These are phyloP conservation scores for Tragelaphus imberbis DNA, from an alignment of 2,113 vertebrate genomes.

Conservation along the genomic window DNA sequence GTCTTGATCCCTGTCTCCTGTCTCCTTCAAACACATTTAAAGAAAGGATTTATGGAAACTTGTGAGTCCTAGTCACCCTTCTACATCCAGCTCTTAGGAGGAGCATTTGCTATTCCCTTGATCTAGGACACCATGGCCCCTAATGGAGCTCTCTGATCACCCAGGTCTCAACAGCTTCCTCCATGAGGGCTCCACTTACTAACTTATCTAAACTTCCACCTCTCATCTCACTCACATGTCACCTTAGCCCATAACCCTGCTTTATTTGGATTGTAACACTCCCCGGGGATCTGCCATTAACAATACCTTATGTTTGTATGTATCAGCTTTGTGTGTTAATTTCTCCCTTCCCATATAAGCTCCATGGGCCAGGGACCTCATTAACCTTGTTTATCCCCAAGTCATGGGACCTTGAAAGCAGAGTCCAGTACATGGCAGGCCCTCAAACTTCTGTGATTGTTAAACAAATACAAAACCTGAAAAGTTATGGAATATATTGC, in stretches of 20 bases:
- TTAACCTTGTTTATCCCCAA: neutral
- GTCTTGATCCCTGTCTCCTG: too few relatives aligned
- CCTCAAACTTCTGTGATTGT: neutral
- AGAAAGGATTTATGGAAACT: neutral
- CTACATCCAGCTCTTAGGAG: neutral
- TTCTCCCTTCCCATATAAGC: neutral
- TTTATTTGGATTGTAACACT: neutral
- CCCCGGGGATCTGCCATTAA: neutral
- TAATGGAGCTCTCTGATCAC: neutral
- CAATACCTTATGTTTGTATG: neutral
- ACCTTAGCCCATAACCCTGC: neutral
- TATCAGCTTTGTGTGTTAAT: neutral
- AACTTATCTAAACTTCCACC: neutral
- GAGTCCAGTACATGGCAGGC: neutral
- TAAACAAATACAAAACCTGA: neutral
- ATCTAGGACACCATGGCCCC: neutral
- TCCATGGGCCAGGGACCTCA: neutral
- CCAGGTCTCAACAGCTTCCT: neutral
- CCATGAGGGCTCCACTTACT: neutral
- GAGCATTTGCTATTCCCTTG: neutral
- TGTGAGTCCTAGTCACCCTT: neutral
- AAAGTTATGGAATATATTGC: neutral
- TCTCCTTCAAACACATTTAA: neutral
- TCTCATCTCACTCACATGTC: neutral
- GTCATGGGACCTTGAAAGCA: neutral